A percentile compares a stretch with the other conserved stretches of the same genome.
Conservation (phyloP, 2,113 vertebrate genomes). For the Ceyx melanurus region DNA sequence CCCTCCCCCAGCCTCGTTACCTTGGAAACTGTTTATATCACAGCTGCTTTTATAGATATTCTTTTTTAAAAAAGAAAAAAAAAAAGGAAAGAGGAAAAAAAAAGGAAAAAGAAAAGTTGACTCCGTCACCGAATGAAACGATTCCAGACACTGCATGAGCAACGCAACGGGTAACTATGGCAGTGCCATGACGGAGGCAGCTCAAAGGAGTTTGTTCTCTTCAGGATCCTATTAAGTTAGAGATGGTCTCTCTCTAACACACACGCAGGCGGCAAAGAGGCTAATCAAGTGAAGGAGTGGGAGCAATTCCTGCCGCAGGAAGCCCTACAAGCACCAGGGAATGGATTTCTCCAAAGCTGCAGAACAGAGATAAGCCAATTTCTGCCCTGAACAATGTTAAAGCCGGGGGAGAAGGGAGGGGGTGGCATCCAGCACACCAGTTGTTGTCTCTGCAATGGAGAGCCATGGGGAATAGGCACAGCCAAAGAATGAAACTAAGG, state of each 20-base stretch:
- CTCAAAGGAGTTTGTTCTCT: constrained; percentile 69
- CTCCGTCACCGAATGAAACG: constrained; percentile 63
- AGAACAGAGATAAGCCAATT: constrained; percentile 41
- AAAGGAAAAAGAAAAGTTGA: background rate
- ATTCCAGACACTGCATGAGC: constrained; percentile 71
- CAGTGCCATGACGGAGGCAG: constrained; percentile 81
- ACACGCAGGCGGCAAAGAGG: background rate
- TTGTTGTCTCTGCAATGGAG: background rate
- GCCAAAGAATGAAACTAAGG: background rate
- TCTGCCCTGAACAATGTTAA: constrained; percentile 7
- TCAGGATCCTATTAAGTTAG: constrained; percentile 70
- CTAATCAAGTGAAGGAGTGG: background rate
- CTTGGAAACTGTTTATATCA: constrained; percentile 82
- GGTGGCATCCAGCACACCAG: background rate
- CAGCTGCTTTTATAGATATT: constrained; percentile 69
- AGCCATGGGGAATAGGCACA: background rate
- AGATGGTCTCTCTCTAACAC: constrained; percentile 31
- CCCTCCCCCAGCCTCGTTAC: constrained; percentile 77
- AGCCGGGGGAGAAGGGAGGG: background rate
- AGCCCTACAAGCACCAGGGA: background rate
- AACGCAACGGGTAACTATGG: constrained; percentile 79
- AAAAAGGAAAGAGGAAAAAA: background rate
- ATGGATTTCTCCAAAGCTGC: constrained; percentile 9
- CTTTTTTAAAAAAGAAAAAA: background rate
- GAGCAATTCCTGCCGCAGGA: constrained; percentile 23